These are phyloP conservation scores for Sander lucioperca DNA, from an alignment of 2,113 vertebrate species.

Conservation along the genomic window DNA sequence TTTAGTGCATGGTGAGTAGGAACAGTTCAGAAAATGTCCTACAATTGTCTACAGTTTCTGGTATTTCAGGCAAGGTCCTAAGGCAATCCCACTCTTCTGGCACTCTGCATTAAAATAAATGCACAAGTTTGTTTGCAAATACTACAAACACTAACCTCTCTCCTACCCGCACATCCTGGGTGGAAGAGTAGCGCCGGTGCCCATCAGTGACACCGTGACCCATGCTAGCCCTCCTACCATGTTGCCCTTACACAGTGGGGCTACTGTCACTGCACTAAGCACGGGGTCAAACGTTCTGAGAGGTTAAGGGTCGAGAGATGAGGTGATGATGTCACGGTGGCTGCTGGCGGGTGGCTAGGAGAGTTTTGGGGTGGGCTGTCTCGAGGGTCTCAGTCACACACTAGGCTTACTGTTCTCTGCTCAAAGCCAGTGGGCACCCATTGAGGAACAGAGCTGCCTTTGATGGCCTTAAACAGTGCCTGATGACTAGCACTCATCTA, in stretches of 20 bases:
- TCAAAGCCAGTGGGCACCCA: conserved; percentile 78
- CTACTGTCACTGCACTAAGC: conserved; percentile 75
- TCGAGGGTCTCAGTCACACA: conserved; percentile 68
- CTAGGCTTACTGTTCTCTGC: conserved; percentile 77
- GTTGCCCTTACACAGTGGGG: conserved; percentile 67
- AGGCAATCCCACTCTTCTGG: conserved; percentile 30
- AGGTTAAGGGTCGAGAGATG: conserved; percentile 75
- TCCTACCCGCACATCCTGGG: conserved; percentile 22
- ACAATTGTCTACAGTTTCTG: conserved; percentile 7
- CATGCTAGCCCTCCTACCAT: conserved; percentile 58
- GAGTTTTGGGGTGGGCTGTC: conserved; percentile 61
- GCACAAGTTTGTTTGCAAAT: conserved; percentile 34
- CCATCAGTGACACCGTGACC: conserved; percentile 69
- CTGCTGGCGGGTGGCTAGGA: conserved; percentile 58
- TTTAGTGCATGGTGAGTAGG: neutral
- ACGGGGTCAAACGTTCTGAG: conserved; percentile 73
- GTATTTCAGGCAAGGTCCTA: neutral
- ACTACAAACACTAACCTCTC: conserved; percentile 32
- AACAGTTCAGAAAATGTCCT: neutral
- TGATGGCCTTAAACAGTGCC: conserved; percentile 83
- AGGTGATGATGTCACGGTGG: conserved; percentile 82
- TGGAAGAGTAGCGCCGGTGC: conserved; percentile 55
- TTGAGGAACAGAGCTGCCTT: conserved; percentile 79
- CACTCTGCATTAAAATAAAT: conserved; percentile 22
- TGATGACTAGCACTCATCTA: conserved; percentile 81